These are phyloP conservation scores for Cololabis saira DNA, from an alignment of 2,113 vertebrate species.

Conservation along the genomic window DNA sequence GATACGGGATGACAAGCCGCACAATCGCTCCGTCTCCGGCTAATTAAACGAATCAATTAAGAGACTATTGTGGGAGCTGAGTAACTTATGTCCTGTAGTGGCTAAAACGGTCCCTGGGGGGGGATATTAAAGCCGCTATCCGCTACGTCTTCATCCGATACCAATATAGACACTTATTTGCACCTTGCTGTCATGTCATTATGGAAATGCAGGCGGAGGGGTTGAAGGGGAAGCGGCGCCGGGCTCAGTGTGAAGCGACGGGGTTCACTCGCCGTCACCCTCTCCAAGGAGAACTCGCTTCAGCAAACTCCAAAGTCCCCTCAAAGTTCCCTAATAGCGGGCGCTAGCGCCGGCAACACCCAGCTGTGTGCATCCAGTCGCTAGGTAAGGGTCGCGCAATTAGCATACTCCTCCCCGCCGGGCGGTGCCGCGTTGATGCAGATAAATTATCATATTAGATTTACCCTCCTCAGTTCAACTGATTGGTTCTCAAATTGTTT, in stretches of 20 bases:
- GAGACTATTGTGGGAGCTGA: slow-evolving; percentile 92
- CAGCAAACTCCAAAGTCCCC: slow-evolving; percentile 95
- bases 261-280: slow-evolving; percentile 90
- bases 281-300: slow-evolving; percentile 92
- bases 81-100: slow-evolving; percentile 95
- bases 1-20: slow-evolving; percentile 89
- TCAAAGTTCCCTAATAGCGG: slow-evolving; percentile 97
- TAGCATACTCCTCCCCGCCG: slow-evolving; percentile 97
- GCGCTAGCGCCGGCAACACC: slow-evolving; percentile 89
- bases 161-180: slow-evolving; percentile 99
- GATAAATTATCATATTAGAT: slow-evolving; percentile 99
- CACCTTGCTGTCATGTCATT: slow-evolving; percentile 98
- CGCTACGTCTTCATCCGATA: slow-evolving; percentile 96
- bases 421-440: slow-evolving; percentile 91
- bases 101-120: slow-evolving; percentile 94
- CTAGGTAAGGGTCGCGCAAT: slow-evolving; percentile 98
- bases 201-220: slow-evolving; percentile 90
- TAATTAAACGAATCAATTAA: slow-evolving; percentile 99
- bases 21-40: slow-evolving; percentile 91
- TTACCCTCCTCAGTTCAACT: slow-evolving; percentile 99
- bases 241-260: slow-evolving; percentile 92
- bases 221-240: slow-evolving; percentile 86
- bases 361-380: slow-evolving; percentile 93
- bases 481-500: slow-evolving; percentile 99
- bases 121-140: slow-evolving; percentile 94